phyloP scores from a whole-genome alignment of 2,888 invertebrate genomes.

The Drepana falcataria region DNA sequence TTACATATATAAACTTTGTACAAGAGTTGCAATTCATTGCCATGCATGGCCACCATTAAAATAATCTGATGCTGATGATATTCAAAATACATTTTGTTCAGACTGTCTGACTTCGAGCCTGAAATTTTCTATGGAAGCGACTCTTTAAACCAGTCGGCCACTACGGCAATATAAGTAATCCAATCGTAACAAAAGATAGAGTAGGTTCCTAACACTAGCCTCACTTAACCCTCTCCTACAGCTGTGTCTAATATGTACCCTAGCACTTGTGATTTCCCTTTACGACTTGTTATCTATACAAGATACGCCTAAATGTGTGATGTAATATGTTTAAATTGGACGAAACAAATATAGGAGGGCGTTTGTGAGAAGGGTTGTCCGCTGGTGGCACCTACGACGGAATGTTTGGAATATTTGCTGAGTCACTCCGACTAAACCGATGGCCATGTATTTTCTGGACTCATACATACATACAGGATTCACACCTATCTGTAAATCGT shows the following conservation, averaged over 20 bases:
- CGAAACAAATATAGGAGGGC: slow-evolving; percentile 36
- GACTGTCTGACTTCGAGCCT: too few relatives aligned
- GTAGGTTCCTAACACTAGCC: neutral
- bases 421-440: neutral
- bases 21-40: too few relatives aligned
- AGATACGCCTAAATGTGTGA: slow-evolving; percentile 56
- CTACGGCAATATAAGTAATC: too few relatives aligned
- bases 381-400: neutral
- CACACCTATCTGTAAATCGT: too few relatives aligned
- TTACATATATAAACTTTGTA: too few relatives aligned
- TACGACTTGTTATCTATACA: slow-evolving; percentile 52
- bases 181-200: too few relatives aligned
- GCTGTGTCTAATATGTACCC: slow-evolving; percentile 25
- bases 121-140: too few relatives aligned
- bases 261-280: slow-evolving; percentile 48
- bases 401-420: neutral
- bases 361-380: slow-evolving; percentile 7
- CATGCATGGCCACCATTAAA: too few relatives aligned
- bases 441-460: neutral
- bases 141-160: too few relatives aligned
- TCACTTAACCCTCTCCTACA: slow-evolving; percentile 35
- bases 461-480: too few relatives aligned
- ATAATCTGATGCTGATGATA: too few relatives aligned
- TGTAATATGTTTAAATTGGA: slow-evolving; percentile 49
- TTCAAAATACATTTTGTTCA: too few relatives aligned